These are phyloP conservation scores for Cryptocheilus praepositus DNA, from an alignment of 2,888 invertebrate genomes.

Conservation along the genomic window DNA sequence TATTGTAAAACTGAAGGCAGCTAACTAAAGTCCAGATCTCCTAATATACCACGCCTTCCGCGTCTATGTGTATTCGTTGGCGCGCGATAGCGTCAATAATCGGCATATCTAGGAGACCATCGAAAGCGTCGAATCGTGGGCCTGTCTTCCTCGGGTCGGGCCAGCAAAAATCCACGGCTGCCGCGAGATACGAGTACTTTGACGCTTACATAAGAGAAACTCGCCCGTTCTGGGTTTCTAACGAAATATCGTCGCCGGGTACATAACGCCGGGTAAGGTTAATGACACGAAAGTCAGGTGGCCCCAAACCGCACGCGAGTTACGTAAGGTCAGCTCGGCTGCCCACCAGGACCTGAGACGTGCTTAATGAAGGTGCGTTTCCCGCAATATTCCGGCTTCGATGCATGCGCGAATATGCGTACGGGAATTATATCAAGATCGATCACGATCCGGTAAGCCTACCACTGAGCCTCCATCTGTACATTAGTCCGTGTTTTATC, in stretches of 20 bases:
- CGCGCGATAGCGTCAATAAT: too few relatives aligned
- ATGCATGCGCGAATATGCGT: conserved; percentile 7
- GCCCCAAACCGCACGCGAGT: conserved; percentile 60
- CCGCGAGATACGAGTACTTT: conserved; percentile 29
- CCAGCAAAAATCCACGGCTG: not conserved
- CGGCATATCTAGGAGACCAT: too few relatives aligned
- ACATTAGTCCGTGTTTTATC: not conserved
- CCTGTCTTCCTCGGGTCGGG: too few relatives aligned
- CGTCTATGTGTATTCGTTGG: too few relatives aligned
- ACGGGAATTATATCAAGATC: not conserved
- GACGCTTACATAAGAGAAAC: conserved; percentile 65
- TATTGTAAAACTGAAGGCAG: too few relatives aligned
- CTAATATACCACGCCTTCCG: too few relatives aligned
- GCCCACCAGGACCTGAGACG: conserved; percentile 10
- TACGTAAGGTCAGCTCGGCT: conserved; percentile 56
- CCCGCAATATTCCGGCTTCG: conserved; percentile 13
- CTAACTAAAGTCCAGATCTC: too few relatives aligned
- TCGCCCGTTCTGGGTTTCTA: conserved; percentile 60
- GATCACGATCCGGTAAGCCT: conserved; percentile 12
- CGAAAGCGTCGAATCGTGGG: too few relatives aligned
- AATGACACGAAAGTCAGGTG: conserved; percentile 66
- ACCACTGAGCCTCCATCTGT: not conserved
- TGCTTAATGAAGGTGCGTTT: conserved; percentile 15
- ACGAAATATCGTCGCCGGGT: conserved; percentile 56
- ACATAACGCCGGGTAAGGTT: conserved; percentile 55